Percentiles rank a stretch among this genome's conserved stretches.
These are phyloP conservation scores for Tangara arthus DNA, from an alignment of 2,797 vertebrate genomes.

Conservation along the genomic window DNA sequence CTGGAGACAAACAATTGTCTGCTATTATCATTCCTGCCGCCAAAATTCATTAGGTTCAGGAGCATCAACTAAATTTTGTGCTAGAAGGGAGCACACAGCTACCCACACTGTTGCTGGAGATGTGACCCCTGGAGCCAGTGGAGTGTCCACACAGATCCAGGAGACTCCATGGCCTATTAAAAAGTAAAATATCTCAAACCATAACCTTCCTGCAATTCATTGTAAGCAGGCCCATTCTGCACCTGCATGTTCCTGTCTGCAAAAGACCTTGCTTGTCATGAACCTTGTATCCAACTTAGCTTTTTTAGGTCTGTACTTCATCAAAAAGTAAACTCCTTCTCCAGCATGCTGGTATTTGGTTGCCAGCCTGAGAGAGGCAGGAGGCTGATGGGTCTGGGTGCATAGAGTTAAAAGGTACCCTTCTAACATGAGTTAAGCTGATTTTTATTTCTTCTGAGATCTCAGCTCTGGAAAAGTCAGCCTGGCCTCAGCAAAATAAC, in stretches of 20 bases:
- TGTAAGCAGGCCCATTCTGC: neutral
- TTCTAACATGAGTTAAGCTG: constrained; percentile 8
- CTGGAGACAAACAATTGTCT: constrained; percentile 44
- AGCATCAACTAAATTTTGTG: neutral
- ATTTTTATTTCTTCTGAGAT: neutral
- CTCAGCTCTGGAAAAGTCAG: neutral
- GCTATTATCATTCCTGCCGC: neutral
- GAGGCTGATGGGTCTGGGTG: neutral
- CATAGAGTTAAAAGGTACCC: neutral
- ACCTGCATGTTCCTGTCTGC: neutral
- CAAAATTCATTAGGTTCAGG: constrained; percentile 51
- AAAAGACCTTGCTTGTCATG: neutral
- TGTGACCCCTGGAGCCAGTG: neutral
- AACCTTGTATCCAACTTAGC: neutral
- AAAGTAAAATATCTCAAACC: neutral
- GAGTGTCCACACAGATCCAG: neutral
- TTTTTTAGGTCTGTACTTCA: constrained; percentile 6
- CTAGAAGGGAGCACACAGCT: neutral
- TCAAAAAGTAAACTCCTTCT: neutral
- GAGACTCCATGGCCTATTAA: neutral
- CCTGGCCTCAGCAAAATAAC: neutral
- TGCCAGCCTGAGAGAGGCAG: neutral
- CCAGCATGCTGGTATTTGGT: neutral
- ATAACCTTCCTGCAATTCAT: neutral
- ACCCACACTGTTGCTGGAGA: neutral